Base-by-base conservation (phyloP, 1,140 invertebrate species). In the Megalopta genalis region DNA sequence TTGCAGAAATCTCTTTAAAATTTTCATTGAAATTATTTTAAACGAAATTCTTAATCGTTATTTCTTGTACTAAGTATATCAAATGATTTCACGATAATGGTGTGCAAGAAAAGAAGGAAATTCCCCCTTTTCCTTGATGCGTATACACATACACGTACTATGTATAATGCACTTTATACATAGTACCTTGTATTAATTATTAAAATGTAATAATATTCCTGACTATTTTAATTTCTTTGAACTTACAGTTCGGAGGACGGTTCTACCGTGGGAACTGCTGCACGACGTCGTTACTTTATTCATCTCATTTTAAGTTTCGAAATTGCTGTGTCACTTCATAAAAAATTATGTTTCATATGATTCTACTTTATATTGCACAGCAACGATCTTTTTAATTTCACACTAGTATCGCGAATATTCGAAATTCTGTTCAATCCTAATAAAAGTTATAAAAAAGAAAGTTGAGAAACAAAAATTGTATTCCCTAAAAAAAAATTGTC, bases 221-320 rank as follows among this genome's bases (percentile, higher is more conserved):
- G 91, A 93, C 88, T 90, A 87, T 93, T 93, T 93, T 93, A 93
- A 93, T 93, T 91, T 93, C 87, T 93, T 93, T 93, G 88, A 93
- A 92, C 91, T 93, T 93, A 90, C 92, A 93, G 92, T 93, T 92
- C 89, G 87, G 88, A 88, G 90, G 90, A 92, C 86, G 86, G 80
- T 88, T 87, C 85, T 88, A 90, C 83, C 87, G 83, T 87, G 89
- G 91, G 88, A 92, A 88, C 88, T 90, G 83, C 90, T 88, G 88
- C 89, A 90, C 86, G 89, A 86, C 89, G 84, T 81, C 90, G 83
- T 90, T 88, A 89, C 87, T 92, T 89, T 90, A 89, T 88, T 86
- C 88, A 81, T 79, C 84, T 84, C 80, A 82, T 70, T 87, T 88
- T 80, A 87, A 87, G 67, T 74, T 80, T 82, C 70, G 25, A 62